A percentile compares a stretch with the other conserved stretches of the same genome.
Evolutionary conservation across 2,113 vertebrate genomes (phyloP).

Genomic region (Osmerus eperlanus): DNA sequence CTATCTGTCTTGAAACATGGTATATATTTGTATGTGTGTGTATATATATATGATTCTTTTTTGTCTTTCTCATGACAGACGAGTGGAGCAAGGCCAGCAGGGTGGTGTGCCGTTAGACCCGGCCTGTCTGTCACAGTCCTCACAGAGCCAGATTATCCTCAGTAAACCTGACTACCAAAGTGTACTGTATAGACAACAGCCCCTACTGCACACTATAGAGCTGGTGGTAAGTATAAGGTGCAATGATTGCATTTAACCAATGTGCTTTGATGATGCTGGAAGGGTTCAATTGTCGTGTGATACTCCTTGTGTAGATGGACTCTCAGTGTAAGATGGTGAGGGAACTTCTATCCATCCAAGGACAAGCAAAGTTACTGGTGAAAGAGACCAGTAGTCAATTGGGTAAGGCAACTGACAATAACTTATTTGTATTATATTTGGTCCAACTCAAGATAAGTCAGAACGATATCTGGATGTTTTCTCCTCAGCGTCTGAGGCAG

Average conservation of each 20-base stretch:
- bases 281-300: too few relatives aligned
- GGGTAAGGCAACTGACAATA: slow-evolving; percentile 44
- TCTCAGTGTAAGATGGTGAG: slow-evolving; percentile 65
- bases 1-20: too few relatives aligned
- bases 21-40: neutral
- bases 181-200: slow-evolving; percentile 59
- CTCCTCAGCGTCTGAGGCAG: slow-evolving; percentile 56
- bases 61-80: slow-evolving; percentile 47
- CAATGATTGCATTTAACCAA: too few relatives aligned
- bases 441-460: neutral
- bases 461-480: slow-evolving; percentile 11
- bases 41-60: neutral
- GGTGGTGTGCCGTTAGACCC: slow-evolving; percentile 50
- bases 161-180: slow-evolving; percentile 69
- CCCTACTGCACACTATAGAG: slow-evolving; percentile 58
- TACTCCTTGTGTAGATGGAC: slow-evolving; percentile 61
- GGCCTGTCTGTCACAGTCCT: slow-evolving; percentile 57
- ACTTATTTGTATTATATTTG: neutral
- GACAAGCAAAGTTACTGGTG: slow-evolving; percentile 60
- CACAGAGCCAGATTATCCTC: slow-evolving; percentile 65
- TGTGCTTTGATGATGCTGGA: too few relatives aligned
- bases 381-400: slow-evolving; percentile 69
- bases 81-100: slow-evolving; percentile 58
- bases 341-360: slow-evolving; percentile 63
- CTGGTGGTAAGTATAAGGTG: slow-evolving; percentile 59